phyloP scores from a whole-genome alignment of 2,113 vertebrate species.

The Indicator maculatus region DNA sequence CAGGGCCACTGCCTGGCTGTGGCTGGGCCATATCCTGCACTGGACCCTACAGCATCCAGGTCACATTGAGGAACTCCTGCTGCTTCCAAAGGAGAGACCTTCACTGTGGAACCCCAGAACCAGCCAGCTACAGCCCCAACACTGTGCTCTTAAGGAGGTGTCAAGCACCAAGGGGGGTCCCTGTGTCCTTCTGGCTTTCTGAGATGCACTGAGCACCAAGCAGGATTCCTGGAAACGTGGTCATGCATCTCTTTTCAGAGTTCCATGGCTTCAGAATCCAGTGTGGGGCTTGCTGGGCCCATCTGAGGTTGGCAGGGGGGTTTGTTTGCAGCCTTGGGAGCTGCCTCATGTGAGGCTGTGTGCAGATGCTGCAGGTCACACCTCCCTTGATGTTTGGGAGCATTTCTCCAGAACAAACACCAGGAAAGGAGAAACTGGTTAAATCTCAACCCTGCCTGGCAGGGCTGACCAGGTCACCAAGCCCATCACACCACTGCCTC shows the following conservation, averaged over 20 bases:
- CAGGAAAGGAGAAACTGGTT: background rate
- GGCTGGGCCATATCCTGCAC: background rate
- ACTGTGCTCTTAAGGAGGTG: accelerated
- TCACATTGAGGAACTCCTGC: accelerated
- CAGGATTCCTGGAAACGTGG: background rate
- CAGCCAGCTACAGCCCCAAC: accelerated
- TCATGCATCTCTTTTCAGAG: background rate
- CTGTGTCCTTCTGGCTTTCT: background rate
- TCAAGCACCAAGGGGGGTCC: background rate
- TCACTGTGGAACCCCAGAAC: background rate
- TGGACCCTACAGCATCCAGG: background rate
- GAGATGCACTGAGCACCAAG: background rate
- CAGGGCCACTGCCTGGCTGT: background rate
- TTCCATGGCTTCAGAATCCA: background rate
- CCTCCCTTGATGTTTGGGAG: background rate
- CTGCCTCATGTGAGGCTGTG: background rate
- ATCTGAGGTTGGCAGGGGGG: background rate
- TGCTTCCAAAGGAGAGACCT: background rate
- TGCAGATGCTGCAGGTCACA: background rate
- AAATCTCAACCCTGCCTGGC: conserved; percentile 39
- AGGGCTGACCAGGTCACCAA: background rate
- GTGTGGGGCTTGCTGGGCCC: background rate
- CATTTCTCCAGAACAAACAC: conserved; percentile 37
- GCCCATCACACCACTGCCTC: background rate
- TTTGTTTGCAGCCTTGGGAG: conserved; percentile 25